These are phyloP conservation scores for Pogonognathellus flavescens DNA, from an alignment of 1,140 invertebrate species.

Conservation along the genomic window DNA sequence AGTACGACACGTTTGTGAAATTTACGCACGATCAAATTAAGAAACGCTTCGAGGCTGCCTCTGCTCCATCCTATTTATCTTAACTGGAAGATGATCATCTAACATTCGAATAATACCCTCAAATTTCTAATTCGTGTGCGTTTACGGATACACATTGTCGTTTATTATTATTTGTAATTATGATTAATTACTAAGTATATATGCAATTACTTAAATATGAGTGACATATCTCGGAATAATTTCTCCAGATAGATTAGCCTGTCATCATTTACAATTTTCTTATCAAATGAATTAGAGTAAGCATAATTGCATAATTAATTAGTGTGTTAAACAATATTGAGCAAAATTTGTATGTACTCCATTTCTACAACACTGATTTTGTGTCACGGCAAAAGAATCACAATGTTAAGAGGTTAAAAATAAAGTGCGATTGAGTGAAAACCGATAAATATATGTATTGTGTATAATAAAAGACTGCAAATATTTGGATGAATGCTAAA, in stretches of 20 bases:
- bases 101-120: constrained; percentile 41
- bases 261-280: constrained; percentile 24
- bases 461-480: constrained; percentile 47
- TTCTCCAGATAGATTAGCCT: constrained; percentile 12
- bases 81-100: constrained; percentile 56
- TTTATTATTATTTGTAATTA: constrained; percentile 7
- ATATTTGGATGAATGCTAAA: neutral
- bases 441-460: constrained; percentile 9
- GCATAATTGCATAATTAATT: neutral
- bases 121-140: constrained; percentile 1
- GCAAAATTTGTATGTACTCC: constrained; percentile 33
- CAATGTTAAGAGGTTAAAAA: neutral
- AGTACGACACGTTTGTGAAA: constrained; percentile 97
- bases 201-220: neutral
- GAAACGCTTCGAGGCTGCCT: constrained; percentile 80
- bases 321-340: neutral
- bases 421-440: constrained; percentile 15
- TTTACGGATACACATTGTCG: neutral
- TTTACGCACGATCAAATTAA: constrained; percentile 98
- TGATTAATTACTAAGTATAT: neutral
- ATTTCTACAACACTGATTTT: constrained; percentile 18
- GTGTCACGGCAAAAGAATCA: neutral
- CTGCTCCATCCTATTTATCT: constrained; percentile 72
- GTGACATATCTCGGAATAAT: neutral
- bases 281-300: constrained; percentile 4